Percentiles rank a stretch among this genome's conserved stretches.
Conservation (phyloP, 2,797 vertebrate genomes). For the Oreortyx pictus region DNA sequence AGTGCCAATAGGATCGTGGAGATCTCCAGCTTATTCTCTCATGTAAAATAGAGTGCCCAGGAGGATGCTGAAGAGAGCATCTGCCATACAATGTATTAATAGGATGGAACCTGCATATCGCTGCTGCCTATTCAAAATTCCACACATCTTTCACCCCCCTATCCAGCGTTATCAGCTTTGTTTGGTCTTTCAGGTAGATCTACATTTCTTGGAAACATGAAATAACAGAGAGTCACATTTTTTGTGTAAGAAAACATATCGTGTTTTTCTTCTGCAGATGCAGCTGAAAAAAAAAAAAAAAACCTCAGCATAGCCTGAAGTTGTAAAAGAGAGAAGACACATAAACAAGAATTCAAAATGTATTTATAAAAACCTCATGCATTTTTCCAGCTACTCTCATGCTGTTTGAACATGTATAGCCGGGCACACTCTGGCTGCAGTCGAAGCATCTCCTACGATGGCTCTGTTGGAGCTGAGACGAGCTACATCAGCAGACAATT, state of each 20-base stretch:
- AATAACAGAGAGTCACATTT: neutral
- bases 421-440: neutral
- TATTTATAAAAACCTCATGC: neutral
- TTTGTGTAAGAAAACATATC: neutral
- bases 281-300: neutral
- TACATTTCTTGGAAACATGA: neutral
- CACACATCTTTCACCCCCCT: neutral
- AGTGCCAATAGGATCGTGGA: neutral
- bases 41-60: neutral
- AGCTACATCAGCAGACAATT: constrained; percentile 35
- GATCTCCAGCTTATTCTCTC: neutral
- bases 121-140: neutral
- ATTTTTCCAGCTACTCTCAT: constrained; percentile 22
- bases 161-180: neutral
- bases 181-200: neutral
- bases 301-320: neutral
- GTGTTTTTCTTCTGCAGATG: neutral
- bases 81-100: neutral
- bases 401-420: neutral
- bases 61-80: neutral
- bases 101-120: neutral
- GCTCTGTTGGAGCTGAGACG: constrained; percentile 39
- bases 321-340: neutral
- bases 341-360: constrained; percentile 10
- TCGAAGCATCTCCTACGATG: neutral